These are phyloP conservation scores for Dromiciops gliroides DNA, from an alignment of 2,113 vertebrate species.

Conservation along the genomic window DNA sequence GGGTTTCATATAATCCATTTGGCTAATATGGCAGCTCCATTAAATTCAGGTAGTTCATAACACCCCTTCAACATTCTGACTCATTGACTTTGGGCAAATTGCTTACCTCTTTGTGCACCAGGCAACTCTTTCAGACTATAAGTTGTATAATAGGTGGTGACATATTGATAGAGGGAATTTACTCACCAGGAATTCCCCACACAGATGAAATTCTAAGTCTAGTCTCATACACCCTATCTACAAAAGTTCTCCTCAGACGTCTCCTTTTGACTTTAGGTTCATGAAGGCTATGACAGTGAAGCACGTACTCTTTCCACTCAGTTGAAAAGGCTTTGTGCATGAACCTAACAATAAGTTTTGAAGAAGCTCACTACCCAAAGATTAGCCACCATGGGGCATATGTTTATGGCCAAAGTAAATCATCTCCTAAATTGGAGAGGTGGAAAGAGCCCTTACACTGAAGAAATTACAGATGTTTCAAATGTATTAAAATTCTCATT, in stretches of 20 bases:
- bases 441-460: background rate
- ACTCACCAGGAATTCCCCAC: background rate
- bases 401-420: background rate
- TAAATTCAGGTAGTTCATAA: no score
- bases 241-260: background rate
- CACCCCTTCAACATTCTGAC: no score
- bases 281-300: no score
- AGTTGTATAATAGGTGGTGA: background rate
- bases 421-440: background rate
- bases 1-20: no score
- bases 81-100: background rate
- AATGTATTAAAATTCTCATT: background rate
- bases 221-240: background rate
- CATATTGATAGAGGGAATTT: background rate
- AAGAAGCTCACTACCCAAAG: background rate
- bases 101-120: background rate
- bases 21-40: no score
- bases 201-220: background rate
- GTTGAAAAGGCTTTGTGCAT: background rate
- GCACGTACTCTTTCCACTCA: background rate
- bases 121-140: background rate
- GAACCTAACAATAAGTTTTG: no score
- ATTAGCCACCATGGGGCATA: background rate
- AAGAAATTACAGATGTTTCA: background rate
- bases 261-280: no score